These are phyloP conservation scores for Canis aureus DNA, from an alignment of 2,113 vertebrate species.

Conservation along the genomic window DNA sequence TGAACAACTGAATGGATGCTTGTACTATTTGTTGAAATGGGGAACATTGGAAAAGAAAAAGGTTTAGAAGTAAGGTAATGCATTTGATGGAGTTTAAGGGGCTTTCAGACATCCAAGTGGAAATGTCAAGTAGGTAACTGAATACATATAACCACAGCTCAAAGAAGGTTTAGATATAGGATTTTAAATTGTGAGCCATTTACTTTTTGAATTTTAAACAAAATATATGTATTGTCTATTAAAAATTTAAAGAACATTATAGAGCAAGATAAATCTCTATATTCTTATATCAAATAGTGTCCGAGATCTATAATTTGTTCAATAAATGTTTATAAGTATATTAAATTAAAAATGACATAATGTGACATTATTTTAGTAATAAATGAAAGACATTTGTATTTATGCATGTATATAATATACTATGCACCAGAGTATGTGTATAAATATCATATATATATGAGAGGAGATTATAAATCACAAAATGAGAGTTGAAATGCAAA, in stretches of 20 bases:
- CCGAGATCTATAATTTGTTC: not conserved
- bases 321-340: not conserved
- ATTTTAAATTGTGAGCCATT: not conserved
- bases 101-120: not conserved
- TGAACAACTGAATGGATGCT: not conserved
- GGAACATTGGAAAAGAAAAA: not conserved
- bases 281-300: not conserved
- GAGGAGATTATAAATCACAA: not conserved
- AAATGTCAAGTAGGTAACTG: not conserved
- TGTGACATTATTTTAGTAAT: not conserved
- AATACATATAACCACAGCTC: not conserved
- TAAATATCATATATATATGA: not conserved
- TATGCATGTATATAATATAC: not conserved
- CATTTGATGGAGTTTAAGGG: not conserved
- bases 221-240: not conserved
- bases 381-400: not conserved
- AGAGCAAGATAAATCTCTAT: not conserved
- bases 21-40: not conserved
- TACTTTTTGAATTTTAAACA: not conserved
- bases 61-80: not conserved
- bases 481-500: not conserved
- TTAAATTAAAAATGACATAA: not conserved
- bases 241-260: not conserved
- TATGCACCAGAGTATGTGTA: not conserved
- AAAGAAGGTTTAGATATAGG: not conserved